Percentiles rank a stretch among this genome's conserved stretches.
Evolutionary conservation across 2,113 vertebrate species (phyloP).

Genomic region (Oreotrochilus melanogaster): DNA sequence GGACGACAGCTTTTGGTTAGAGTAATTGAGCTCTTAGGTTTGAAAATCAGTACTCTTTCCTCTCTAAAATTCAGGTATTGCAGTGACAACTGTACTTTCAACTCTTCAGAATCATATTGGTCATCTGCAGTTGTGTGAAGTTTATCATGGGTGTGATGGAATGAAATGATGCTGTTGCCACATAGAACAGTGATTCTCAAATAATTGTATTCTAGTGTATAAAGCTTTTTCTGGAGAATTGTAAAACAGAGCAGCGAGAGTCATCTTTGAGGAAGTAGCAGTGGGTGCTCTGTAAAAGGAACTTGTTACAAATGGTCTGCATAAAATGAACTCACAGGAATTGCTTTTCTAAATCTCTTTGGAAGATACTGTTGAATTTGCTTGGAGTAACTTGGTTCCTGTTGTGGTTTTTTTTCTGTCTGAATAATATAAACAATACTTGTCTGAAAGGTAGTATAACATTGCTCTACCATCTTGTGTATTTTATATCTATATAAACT

Average conservation of each 20-base stretch:
- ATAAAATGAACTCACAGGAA: neutral
- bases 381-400: neutral
- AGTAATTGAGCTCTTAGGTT: neutral
- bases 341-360: neutral
- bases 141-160: neutral
- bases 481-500: neutral
- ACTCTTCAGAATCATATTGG: neutral
- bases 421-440: neutral
- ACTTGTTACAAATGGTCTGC: neutral
- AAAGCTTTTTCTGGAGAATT: neutral
- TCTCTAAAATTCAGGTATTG: neutral
- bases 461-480: neutral
- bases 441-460: neutral
- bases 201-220: neutral
- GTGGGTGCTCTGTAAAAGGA: constrained; percentile 51
- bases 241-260: constrained; percentile 2
- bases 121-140: neutral
- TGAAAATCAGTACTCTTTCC: neutral
- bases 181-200: neutral
- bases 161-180: neutral
- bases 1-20: neutral
- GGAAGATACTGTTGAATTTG: neutral
- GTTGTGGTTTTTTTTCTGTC: neutral
- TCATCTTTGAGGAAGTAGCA: constrained; percentile 42
- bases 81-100: neutral